Evolutionary conservation across 2,113 vertebrate genomes (phyloP).

Genomic region (Petroica traversi): DNA sequence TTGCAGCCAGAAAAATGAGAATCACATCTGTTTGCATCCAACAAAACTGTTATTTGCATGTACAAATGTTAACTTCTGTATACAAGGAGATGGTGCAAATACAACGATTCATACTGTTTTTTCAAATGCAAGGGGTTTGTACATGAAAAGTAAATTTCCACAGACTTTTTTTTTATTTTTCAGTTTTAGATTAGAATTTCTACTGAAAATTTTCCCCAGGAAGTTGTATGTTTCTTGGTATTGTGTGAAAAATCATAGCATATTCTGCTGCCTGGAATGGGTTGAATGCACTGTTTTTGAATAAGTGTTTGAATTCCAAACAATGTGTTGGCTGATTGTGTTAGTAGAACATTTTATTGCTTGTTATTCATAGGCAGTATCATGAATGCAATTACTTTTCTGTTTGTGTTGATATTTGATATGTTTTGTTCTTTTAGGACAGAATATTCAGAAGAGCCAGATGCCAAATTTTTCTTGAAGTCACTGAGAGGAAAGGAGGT

Average conservation of each 20-base stretch:
- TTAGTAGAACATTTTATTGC: neutral
- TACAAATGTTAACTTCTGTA: neutral
- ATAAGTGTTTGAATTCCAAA: conserved; percentile 1
- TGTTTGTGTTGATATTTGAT: neutral
- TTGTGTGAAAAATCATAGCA: neutral
- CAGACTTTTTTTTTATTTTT: neutral
- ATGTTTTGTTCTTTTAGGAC: neutral
- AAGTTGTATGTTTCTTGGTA: neutral
- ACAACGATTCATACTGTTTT: neutral
- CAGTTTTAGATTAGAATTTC: neutral
- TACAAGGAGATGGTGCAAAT: neutral
- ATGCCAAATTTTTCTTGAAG: neutral
- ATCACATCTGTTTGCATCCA: conserved; percentile 45
- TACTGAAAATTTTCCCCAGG: neutral
- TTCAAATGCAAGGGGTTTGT: neutral
- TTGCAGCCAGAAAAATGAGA: conserved; percentile 58
- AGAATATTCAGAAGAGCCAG: neutral
- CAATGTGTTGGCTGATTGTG: neutral
- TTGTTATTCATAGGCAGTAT: neutral
- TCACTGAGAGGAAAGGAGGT: neutral
- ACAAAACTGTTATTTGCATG: conserved; percentile 2
- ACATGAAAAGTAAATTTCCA: neutral
- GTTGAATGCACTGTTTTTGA: neutral
- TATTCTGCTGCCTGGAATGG: neutral
- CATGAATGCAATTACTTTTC: neutral